Evolutionary conservation across 2,113 vertebrate genomes (phyloP).

Genomic region (Atherinomorus stipes): DNA sequence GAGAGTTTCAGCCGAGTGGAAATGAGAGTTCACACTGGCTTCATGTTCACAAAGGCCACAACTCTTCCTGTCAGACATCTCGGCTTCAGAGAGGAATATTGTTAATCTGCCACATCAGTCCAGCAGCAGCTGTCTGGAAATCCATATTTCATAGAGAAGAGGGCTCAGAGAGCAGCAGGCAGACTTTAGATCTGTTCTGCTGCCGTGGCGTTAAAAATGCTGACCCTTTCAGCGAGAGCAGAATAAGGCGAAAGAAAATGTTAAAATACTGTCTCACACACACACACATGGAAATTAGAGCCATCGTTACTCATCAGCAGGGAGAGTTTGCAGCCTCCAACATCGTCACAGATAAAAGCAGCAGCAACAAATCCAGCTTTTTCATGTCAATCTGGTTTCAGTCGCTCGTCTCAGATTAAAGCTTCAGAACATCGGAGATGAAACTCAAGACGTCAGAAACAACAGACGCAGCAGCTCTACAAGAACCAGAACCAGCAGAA

Average conservation of each 20-base stretch:
- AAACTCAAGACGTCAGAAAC: too few relatives aligned
- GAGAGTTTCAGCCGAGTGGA: constrained; percentile 13
- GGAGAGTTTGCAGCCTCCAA: constrained; percentile 12
- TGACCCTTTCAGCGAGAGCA: constrained; percentile 51
- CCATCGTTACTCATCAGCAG: constrained; percentile 21
- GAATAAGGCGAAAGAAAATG: constrained; percentile 36
- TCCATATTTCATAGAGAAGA: constrained; percentile 61
- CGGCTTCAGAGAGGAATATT: constrained; percentile 50
- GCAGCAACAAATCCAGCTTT: background rate
- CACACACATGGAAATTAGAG: constrained; percentile 34
- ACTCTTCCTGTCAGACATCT: constrained; percentile 35
- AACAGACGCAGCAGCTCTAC: too few relatives aligned
- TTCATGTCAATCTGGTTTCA: too few relatives aligned
- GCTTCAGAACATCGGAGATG: too few relatives aligned
- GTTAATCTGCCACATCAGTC: constrained; percentile 66
- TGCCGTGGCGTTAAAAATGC: constrained; percentile 60
- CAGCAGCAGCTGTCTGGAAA: constrained; percentile 53
- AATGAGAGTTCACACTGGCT: constrained; percentile 33
- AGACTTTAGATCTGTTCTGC: constrained; percentile 53
- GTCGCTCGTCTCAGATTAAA: too few relatives aligned
- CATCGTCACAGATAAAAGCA: constrained; percentile 4
- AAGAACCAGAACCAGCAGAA: too few relatives aligned
- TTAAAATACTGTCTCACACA: constrained; percentile 44
- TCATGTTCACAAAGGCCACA: constrained; percentile 37
- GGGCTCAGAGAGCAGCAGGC: constrained; percentile 19